A percentile compares a stretch with the other conserved stretches of the same genome.
These are phyloP conservation scores for Baronia brevicornis DNA, from an alignment of 2,888 invertebrate species.

Conservation along the genomic window DNA sequence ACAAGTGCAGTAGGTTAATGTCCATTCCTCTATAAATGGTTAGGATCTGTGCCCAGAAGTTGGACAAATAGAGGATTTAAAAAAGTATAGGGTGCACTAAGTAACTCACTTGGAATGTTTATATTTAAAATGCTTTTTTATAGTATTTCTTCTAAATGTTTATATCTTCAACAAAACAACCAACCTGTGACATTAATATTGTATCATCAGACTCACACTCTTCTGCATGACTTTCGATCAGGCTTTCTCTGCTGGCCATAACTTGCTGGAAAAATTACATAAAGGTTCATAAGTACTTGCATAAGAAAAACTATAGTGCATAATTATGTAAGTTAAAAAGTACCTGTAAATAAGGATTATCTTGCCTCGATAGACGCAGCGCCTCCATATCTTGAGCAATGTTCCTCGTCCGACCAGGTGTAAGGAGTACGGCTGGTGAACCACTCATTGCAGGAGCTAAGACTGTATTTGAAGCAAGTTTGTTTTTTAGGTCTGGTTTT, in stretches of 20 bases:
- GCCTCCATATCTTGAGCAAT: slow-evolving; percentile 91
- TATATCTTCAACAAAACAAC: too few relatives aligned
- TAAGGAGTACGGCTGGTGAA: slow-evolving; percentile 78
- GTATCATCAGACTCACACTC: slow-evolving; percentile 86
- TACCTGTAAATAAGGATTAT: slow-evolving; percentile 89
- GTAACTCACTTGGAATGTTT: too few relatives aligned
- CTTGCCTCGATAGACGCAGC: slow-evolving; percentile 85
- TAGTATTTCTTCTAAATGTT: too few relatives aligned
- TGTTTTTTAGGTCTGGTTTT: too few relatives aligned
- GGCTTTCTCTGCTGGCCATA: slow-evolving; percentile 86
- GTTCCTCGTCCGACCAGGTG: slow-evolving; percentile 84
- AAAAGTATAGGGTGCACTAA: too few relatives aligned
- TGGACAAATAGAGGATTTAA: too few relatives aligned
- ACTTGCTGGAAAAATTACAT: slow-evolving; percentile 75
- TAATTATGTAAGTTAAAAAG: slow-evolving; percentile 11
- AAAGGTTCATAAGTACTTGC: not conserved
- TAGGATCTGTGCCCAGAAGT: too few relatives aligned
- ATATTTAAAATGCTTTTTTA: too few relatives aligned
- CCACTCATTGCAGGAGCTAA: slow-evolving; percentile 46
- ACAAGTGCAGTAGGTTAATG: too few relatives aligned
- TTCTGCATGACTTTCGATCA: slow-evolving; percentile 81
- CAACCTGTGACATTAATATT: slow-evolving; percentile 85
- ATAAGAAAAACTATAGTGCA: not conserved
- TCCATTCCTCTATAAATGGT: too few relatives aligned
- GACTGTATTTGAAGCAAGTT: slow-evolving; percentile 35